Percentiles rank a stretch among this genome's conserved stretches.
Evolutionary conservation across 2,113 vertebrate species (phyloP).

Genomic region (Peromyscus californicus): DNA sequence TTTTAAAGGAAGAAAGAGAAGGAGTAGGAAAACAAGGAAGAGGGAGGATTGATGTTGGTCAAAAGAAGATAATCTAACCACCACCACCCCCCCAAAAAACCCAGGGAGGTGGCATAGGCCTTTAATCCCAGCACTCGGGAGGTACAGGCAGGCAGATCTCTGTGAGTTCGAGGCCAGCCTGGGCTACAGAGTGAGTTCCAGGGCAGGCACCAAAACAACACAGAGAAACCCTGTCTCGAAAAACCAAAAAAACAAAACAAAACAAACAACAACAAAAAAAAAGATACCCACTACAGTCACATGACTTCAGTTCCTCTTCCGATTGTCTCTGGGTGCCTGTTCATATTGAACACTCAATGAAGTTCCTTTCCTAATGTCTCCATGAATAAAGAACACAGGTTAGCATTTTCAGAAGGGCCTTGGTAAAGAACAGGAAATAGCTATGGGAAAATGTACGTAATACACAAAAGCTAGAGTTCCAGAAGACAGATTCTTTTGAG

Average conservation of each 20-base stretch:
- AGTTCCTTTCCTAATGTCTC: not conserved
- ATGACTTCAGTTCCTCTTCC: not conserved
- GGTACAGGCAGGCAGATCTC: too few species aligned
- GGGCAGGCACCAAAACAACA: too few species aligned
- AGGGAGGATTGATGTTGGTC: too few species aligned
- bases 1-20: not conserved
- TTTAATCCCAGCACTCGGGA: too few species aligned
- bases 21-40: not conserved
- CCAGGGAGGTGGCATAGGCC: too few species aligned
- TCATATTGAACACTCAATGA: not conserved
- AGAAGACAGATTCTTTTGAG: not conserved
- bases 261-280: not conserved
- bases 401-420: not conserved
- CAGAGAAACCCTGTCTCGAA: too few species aligned
- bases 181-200: too few species aligned
- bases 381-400: not conserved
- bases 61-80: not conserved
- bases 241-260: too few species aligned
- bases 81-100: too few species aligned
- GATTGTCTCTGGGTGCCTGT: not conserved
- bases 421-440: not conserved
- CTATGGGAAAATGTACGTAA: not conserved
- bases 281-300: fast-evolving
- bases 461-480: not conserved
- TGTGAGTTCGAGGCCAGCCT: too few species aligned